Conservation (phyloP, 2,888 invertebrate species). For the Drosophila greeni region DNA sequence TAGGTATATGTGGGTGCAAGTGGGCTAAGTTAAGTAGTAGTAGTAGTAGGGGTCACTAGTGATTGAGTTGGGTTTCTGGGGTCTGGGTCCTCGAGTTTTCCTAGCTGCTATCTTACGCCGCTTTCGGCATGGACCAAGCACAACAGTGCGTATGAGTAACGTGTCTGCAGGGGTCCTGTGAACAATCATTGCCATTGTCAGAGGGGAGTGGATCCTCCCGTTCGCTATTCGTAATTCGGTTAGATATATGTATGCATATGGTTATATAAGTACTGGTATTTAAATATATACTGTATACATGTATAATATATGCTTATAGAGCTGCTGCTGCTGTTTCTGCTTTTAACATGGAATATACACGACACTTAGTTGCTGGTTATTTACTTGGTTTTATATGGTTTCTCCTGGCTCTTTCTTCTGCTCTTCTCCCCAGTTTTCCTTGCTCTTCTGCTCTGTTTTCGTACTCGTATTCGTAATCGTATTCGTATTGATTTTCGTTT, state of each 20-base stretch:
- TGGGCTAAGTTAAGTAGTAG: slow-evolving; percentile 11
- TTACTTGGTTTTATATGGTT: slow-evolving; percentile 34
- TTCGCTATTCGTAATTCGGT: slow-evolving; percentile 42
- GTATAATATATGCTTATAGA: slow-evolving; percentile 40
- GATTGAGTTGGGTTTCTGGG: slow-evolving; percentile 17
- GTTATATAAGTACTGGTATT: slow-evolving; percentile 43
- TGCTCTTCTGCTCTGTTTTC: background rate
- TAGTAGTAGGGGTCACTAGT: slow-evolving; percentile 14
- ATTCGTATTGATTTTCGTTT: slow-evolving; percentile 9
- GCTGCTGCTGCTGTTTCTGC: slow-evolving; percentile 37
- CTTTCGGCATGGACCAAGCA: slow-evolving; percentile 28
- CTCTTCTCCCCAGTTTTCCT: background rate
- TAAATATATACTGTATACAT: slow-evolving; percentile 43
- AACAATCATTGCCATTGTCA: slow-evolving; percentile 22
- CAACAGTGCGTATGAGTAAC: slow-evolving; percentile 32
- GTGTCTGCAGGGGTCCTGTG: slow-evolving; percentile 27
- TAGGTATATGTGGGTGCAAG: slow-evolving; percentile 19
- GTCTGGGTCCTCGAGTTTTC: slow-evolving; percentile 34
- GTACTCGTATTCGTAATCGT: slow-evolving; percentile 1
- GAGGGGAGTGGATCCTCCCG: slow-evolving; percentile 21
- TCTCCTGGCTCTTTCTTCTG: slow-evolving; percentile 5
- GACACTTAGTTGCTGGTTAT: slow-evolving; percentile 67
- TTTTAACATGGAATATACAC: slow-evolving; percentile 69
- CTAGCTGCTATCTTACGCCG: slow-evolving; percentile 25
- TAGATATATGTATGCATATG: slow-evolving; percentile 45